Evolutionary conservation across 1,140 invertebrate species (phyloP).

Genomic region (Zophobas morio): DNA sequence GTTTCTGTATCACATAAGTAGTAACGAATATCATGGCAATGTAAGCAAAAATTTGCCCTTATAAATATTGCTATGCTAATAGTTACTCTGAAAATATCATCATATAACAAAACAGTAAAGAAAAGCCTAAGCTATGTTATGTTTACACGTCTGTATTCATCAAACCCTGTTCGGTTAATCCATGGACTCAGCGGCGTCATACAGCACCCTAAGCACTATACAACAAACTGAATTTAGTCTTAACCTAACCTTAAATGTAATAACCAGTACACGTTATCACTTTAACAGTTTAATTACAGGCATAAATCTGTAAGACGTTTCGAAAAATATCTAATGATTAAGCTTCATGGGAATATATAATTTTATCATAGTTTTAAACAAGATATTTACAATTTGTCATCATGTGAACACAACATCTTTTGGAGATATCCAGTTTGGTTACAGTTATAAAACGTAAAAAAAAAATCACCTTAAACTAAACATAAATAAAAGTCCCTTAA

Average conservation of each 20-base stretch:
- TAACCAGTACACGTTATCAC: conserved; percentile 25
- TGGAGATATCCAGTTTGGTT: conserved; percentile 50
- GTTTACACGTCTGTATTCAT: conserved; percentile 41
- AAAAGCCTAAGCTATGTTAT: conserved; percentile 34
- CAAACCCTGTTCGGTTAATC: conserved; percentile 46
- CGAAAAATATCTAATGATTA: conserved; percentile 54
- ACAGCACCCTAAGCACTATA: conserved; percentile 25
- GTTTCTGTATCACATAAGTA: conserved; percentile 55
- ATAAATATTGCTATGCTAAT: conserved; percentile 42
- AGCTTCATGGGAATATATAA: conserved; percentile 40
- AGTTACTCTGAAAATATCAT: conserved; percentile 30
- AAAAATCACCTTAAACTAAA: conserved; percentile 28
- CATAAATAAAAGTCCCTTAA: conserved; percentile 40
- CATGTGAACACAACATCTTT: conserved; percentile 55
- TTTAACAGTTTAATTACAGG: conserved; percentile 34
- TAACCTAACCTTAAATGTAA: conserved; percentile 5
- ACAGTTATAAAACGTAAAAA: conserved; percentile 7
- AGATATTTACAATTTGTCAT: conserved; percentile 45
- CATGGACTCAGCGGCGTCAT: conserved; percentile 41
- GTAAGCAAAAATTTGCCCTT: conserved; percentile 52
- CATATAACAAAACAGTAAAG: conserved; percentile 38
- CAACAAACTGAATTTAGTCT: conserved; percentile 2
- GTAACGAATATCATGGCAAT: conserved; percentile 55
- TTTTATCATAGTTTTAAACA: conserved; percentile 40
- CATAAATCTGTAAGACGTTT: conserved; percentile 47